Evolutionary conservation across 2,113 vertebrate genomes (phyloP), one percentile per base, ranked within the genome.

Genomic region (Triplophysa dalaica): DNA sequence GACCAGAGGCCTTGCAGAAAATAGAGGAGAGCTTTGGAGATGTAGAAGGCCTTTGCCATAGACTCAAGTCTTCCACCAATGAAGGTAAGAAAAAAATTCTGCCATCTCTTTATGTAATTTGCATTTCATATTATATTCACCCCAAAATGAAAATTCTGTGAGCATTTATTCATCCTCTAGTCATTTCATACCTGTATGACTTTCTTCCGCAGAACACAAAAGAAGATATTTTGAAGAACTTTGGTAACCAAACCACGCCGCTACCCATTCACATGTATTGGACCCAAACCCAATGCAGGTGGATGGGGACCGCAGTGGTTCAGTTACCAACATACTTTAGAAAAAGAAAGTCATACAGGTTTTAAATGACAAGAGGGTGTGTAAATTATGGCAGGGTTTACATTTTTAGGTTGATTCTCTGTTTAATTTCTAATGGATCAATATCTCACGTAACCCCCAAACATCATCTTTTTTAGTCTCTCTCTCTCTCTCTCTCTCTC

Each of bases 1-100:
- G 95, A 29, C 41, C 90, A 0, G 96, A 97, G 19, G 95, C 95
- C 0, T 80, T 96, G 87, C 93, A 94, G 87, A 96, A 95, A 89
- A 90, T 96, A 79, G 93, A 95, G 87, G 95, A 95, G 11, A 89
- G 88, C 85, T 96, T 94, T 0, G 93, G 93, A 41, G 94, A 94
- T 48, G 93, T 93, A 79, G 86, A 93, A 0, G 94, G 93, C 19
- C 94, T 97, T 85, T 96, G 96, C 83, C 92, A 93, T 81, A 92
- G 95, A 89, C 92, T 97, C 87, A 93, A 93, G 89, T 95, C 95
- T 85, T 94, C 88, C 12, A 91, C 92, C 81, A 94, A 89, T 1
- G 94, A 95, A 9, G 95, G 95, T 96, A 90, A 92, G 92, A 63
- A 12, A 48, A 58, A 5, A 74, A 17, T 14, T 63, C 22, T 43